phyloP scores from a whole-genome alignment of 1,140 invertebrate genomes.

The Metaphire vulgaris region DNA sequence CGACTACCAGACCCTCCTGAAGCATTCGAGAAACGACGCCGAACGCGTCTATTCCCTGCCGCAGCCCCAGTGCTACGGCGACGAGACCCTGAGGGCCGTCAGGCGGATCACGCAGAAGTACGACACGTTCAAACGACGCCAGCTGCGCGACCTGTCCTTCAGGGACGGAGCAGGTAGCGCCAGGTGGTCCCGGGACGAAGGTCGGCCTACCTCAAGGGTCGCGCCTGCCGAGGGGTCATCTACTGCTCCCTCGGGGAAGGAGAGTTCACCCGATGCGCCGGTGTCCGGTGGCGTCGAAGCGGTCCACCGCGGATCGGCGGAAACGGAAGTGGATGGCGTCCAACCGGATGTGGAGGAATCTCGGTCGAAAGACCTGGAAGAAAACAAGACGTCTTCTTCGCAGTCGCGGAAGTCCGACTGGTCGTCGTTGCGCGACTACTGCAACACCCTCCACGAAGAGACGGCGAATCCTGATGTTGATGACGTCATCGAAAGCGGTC shows the following conservation, averaged over 20 bases:
- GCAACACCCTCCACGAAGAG: background rate
- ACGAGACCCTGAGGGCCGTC: conserved; percentile 23
- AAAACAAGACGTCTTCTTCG: background rate
- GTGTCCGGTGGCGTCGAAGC: background rate
- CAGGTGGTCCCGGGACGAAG: conserved; percentile 1
- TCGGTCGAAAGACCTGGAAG: background rate
- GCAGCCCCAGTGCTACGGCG: conserved; percentile 21
- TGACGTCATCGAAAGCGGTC: background rate
- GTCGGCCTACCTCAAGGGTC: background rate
- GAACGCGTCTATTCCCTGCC: conserved; percentile 15
- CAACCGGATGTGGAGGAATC: background rate
- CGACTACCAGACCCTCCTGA: background rate
- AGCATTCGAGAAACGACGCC: background rate
- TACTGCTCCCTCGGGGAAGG: background rate
- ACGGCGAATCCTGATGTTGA: background rate
- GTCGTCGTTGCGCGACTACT: background rate
- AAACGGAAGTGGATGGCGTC: background rate
- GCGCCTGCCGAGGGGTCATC: background rate
- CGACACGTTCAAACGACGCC: conserved; percentile 20
- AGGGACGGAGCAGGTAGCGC: background rate
- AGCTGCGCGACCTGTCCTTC: conserved; percentile 21
- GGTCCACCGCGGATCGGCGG: background rate
- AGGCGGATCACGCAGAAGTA: conserved; percentile 27
- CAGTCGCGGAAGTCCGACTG: background rate
- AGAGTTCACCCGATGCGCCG: background rate